phyloP scores from a whole-genome alignment of 1,140 invertebrate species.

The Micrasema longulum region DNA sequence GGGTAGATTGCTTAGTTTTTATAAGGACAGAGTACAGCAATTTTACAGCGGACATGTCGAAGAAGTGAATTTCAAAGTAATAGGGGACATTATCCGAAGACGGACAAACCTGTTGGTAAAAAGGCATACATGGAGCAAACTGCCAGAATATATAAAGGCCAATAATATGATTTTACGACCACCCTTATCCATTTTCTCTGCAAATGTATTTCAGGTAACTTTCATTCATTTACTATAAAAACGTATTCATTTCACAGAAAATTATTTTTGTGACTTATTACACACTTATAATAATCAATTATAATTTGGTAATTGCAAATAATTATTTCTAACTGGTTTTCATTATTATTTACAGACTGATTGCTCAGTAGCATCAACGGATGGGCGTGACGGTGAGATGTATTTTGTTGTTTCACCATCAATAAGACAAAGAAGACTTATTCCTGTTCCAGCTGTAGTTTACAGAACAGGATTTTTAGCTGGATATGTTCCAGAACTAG shows the following conservation, averaged over 20 bases:
- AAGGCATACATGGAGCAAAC: conserved; percentile 80
- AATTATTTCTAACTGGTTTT: too few species aligned
- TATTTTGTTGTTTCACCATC: conserved; percentile 86
- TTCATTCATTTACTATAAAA: background rate
- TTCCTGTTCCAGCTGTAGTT: conserved; percentile 84
- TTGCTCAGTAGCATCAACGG: conserved; percentile 76
- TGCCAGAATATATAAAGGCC: conserved; percentile 80
- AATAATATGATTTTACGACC: conserved; percentile 77
- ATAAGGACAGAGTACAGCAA: conserved; percentile 85
- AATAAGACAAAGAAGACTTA: conserved; percentile 79
- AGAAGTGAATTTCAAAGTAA: conserved; percentile 83
- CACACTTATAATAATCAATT: too few species aligned
- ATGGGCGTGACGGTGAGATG: conserved; percentile 83
- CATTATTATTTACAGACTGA: conserved; percentile 75
- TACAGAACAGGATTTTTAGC: conserved; percentile 81
- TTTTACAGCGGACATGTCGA: conserved; percentile 88
- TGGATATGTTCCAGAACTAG: conserved; percentile 83
- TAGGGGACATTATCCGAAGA: conserved; percentile 80
- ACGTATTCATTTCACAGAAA: too few species aligned
- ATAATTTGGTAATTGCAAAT: conserved; percentile 5
- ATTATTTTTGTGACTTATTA: too few species aligned
- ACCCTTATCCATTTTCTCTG: conserved; percentile 81
- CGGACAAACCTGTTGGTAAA: conserved; percentile 83
- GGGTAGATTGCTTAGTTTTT: conserved; percentile 84
- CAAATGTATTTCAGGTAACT: conserved; percentile 80